Conservation (phyloP, 2,888 invertebrate genomes). For the Drosophila recens region DNA sequence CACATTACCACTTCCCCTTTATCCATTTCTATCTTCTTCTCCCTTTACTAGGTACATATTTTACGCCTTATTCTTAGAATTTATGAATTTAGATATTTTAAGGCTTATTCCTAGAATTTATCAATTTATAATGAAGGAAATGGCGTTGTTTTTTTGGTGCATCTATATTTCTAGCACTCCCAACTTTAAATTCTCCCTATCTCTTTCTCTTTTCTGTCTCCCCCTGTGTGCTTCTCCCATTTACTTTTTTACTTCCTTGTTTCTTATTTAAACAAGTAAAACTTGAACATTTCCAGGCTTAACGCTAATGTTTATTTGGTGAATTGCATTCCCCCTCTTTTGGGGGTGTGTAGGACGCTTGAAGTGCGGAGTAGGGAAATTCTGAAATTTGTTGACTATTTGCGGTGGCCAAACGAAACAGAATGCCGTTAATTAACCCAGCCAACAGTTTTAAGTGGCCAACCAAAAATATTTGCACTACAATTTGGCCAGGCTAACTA, state of each 20-base stretch:
- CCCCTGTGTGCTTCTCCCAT: not conserved
- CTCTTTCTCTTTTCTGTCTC: too few relatives aligned
- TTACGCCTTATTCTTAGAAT: too few relatives aligned
- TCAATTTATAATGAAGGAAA: too few relatives aligned
- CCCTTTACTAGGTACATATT: too few relatives aligned
- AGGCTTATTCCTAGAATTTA: too few relatives aligned
- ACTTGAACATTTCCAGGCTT: conserved; percentile 39
- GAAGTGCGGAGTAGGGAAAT: conserved; percentile 16
- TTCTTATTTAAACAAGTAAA: conserved; percentile 48
- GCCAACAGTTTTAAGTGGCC: conserved; percentile 62
- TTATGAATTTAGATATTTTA: too few relatives aligned
- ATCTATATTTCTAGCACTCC: not conserved
- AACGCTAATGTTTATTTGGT: conserved; percentile 52
- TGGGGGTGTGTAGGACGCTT: not conserved
- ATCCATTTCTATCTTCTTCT: too few relatives aligned
- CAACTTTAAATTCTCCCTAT: not conserved
- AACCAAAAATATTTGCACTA: conserved; percentile 73
- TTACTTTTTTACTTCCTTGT: conserved; percentile 1
- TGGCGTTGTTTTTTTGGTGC: too few relatives aligned
- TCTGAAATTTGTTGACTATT: conserved; percentile 58
- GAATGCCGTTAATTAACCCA: conserved; percentile 66
- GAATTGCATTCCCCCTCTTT: conserved; percentile 26
- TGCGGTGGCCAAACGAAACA: conserved; percentile 42
- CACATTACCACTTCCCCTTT: too few relatives aligned
- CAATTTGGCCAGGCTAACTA: conserved; percentile 57